Conservation (phyloP, 2,888 invertebrate genomes). For the Leucoma salicis region DNA sequence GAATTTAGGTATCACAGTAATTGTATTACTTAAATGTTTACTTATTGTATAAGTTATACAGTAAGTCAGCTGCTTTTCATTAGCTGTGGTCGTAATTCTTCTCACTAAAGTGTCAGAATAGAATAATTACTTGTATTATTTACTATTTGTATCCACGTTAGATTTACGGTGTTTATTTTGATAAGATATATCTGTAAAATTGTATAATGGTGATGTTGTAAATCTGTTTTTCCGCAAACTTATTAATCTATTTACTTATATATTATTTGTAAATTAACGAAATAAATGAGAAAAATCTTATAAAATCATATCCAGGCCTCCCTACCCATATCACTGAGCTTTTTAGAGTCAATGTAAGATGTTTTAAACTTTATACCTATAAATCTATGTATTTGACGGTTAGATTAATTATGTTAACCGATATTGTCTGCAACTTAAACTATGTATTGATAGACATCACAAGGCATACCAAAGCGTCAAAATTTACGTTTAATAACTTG, state of each 20-base stretch:
- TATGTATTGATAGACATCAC: no score
- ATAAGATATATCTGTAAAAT: slow-evolving; percentile 26
- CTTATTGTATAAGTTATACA: no score
- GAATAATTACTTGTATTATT: background rate
- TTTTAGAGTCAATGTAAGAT: slow-evolving; percentile 11
- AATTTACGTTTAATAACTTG: no score
- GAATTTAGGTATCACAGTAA: no score
- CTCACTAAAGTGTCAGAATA: background rate
- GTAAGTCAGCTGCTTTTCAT: background rate
- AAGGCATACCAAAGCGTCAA: no score
- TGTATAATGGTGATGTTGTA: slow-evolving; percentile 31
- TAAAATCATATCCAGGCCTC: slow-evolving; percentile 48
- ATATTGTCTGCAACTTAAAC: no score
- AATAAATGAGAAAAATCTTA: slow-evolving; percentile 24
- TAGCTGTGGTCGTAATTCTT: background rate
- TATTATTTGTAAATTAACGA: slow-evolving; percentile 32
- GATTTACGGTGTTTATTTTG: slow-evolving; percentile 25
- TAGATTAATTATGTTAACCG: no score
- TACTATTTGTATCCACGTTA: slow-evolving; percentile 13
- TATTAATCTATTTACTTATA: slow-evolving; percentile 15
- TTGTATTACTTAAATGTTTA: no score
- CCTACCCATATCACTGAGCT: slow-evolving; percentile 58
- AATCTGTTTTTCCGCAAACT: slow-evolving; percentile 24
- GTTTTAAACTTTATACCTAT: no score
- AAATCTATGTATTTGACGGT: no score